Percentiles rank a stretch among this genome's conserved stretches.
Conservation (phyloP, 2,888 invertebrate genomes). For the Sabellastarte sp. region DNA sequence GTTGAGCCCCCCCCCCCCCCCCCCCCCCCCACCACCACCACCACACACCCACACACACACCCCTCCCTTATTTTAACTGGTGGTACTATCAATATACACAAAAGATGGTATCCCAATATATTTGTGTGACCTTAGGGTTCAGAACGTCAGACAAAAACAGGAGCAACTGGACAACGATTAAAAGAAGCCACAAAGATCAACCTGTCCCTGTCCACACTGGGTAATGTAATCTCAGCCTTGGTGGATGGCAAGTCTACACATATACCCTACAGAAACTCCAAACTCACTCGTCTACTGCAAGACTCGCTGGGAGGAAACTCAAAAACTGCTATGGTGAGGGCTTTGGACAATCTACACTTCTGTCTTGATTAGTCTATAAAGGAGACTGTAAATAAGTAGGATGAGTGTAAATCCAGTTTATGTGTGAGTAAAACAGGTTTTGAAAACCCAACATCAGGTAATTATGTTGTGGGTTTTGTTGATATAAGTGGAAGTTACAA, state of each 20-base stretch:
- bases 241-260: constrained; percentile 97
- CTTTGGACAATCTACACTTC: too few species aligned
- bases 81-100: too few species aligned
- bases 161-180: constrained; percentile 86
- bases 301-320: constrained; percentile 94
- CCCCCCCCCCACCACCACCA: too few species aligned
- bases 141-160: constrained; percentile 94
- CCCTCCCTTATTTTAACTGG: too few species aligned
- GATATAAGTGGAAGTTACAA: too few species aligned
- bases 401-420: too few species aligned
- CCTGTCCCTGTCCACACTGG: constrained; percentile 91
- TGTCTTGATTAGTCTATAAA: not conserved
- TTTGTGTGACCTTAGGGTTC: constrained; percentile 92
- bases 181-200: constrained; percentile 98
- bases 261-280: constrained; percentile 97
- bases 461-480: not conserved
- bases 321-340: constrained; percentile 62
- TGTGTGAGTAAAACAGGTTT: too few species aligned
- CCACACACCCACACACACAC: too few species aligned
- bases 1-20: too few species aligned
- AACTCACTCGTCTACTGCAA: constrained; percentile 81
- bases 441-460: too few species aligned
- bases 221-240: constrained; percentile 96
- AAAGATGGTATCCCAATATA: too few species aligned
- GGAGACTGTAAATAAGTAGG: not conserved